Percentiles rank a stretch among this genome's conserved stretches.
phyloP scores from a whole-genome alignment of 2,888 invertebrate genomes.

The Zootermopsis nevadensis region DNA sequence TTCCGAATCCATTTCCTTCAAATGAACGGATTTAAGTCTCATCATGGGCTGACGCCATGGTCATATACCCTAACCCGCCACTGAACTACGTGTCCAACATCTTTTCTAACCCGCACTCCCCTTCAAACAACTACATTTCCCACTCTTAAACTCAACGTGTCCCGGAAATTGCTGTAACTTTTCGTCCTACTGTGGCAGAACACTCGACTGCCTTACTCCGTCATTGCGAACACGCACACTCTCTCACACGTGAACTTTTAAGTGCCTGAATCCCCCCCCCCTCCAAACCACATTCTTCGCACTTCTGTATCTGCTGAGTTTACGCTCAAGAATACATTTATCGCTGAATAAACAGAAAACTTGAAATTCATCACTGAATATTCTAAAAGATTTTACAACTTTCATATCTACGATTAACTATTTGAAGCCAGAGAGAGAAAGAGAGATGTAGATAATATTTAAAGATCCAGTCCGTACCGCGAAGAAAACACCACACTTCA shows the following conservation, averaged over 20 bases:
- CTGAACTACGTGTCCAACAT: neutral
- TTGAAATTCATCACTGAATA: too few relatives aligned
- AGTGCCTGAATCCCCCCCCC: neutral
- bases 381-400: too few relatives aligned
- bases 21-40: too few relatives aligned
- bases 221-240: neutral
- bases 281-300: neutral
- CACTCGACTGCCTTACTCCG: neutral
- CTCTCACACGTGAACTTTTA: neutral
- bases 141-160: neutral
- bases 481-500: too few relatives aligned
- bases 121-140: neutral
- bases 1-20: too few relatives aligned
- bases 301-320: neutral
- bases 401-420: too few relatives aligned
- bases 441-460: too few relatives aligned
- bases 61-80: neutral
- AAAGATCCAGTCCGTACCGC: too few relatives aligned
- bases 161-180: conserved; percentile 12
- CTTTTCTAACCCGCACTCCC: neutral
- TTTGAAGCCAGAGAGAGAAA: too few relatives aligned
- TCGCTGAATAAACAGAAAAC: too few relatives aligned
- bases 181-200: neutral
- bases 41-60: neutral
- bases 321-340: neutral